Base-by-base conservation (phyloP, 2,797 vertebrate species). In the Acanthornis magna region DNA sequence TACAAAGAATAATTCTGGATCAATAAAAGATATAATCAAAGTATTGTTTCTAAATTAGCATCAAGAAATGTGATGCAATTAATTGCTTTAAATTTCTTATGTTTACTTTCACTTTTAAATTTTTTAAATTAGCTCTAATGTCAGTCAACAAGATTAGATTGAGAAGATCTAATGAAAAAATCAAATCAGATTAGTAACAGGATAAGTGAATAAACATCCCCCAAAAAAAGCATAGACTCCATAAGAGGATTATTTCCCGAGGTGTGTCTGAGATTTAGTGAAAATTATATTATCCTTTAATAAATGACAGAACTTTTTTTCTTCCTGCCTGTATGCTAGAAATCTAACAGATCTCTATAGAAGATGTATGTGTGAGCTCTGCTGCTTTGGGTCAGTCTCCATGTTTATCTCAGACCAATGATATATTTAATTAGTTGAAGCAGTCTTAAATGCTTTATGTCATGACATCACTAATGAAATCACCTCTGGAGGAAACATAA, bases 241-340 rank as follows among this genome's bases (percentile, higher is more conserved):
- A 4, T 91, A 81, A 86, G 16, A 78, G 45, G 36, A 75, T 70
- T 73, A 15, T 70, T 95, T 94, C 72, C 63, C 71, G 73, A 91
- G 34, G 19, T 88, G 88, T 71, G 53, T 50, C 74, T 96, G 77
- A 91, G 62, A 82, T 90, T 93, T 91, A 71, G 20, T 61, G n/a
- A 93, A 79, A 93, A 95, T 94, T 81, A 54, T 68, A 71, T 90
- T 92, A 71, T 85, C 32, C 20, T 85, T 81, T 86, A 76, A 95
- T 86, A 94, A 84, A 72, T 93, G 32, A 58, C 30, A 47, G 55
- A 47, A 75, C 6, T 30, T 80, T 78, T 40, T 85, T 34, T 91
- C 55, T 92, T 91, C 76, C 48, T 91, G 13, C 34, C 50, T 88
- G 50, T 9, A 42, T 82, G 30, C 22, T 84, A 54, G 67, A 84